These are phyloP conservation scores for Corapipo altera DNA, from an alignment of 2,113 vertebrate species.

Conservation along the genomic window DNA sequence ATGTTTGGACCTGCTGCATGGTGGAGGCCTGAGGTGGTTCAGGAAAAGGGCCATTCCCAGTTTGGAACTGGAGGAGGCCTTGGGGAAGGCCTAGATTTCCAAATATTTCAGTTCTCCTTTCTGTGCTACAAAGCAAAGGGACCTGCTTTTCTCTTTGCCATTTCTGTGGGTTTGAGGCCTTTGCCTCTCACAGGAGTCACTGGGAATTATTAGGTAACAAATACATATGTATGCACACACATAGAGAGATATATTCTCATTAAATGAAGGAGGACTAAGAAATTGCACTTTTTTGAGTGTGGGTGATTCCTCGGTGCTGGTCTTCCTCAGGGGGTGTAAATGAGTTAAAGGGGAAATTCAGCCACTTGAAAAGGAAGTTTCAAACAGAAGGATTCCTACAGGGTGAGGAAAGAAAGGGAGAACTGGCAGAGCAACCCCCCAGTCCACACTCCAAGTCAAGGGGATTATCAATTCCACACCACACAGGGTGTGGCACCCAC, in stretches of 20 bases:
- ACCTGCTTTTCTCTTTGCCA: not conserved
- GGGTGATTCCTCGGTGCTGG: not conserved
- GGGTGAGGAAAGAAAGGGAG: not conserved
- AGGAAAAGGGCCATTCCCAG: not conserved
- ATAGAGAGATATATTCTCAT: not conserved
- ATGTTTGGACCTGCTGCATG: not conserved
- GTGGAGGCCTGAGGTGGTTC: not conserved
- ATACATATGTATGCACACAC: not conserved
- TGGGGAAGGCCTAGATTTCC: not conserved
- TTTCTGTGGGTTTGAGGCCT: not conserved
- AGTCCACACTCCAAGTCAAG: not conserved
- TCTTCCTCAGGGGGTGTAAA: not conserved
- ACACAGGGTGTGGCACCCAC: not conserved
- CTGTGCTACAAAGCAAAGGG: not conserved
- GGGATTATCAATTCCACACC: not conserved
- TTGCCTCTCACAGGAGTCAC: not conserved
- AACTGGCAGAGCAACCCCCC: not conserved
- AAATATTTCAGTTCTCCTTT: not conserved
- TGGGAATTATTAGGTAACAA: not conserved
- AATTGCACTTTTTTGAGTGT: accelerated
- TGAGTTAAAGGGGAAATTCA: not conserved
- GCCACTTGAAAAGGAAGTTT: not conserved
- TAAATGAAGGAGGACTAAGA: not conserved
- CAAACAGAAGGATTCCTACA: not conserved
- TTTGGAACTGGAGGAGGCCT: not conserved